These are phyloP conservation scores for Stenoptilia bipunctidactyla DNA, from an alignment of 2,888 invertebrate species.

Conservation along the genomic window DNA sequence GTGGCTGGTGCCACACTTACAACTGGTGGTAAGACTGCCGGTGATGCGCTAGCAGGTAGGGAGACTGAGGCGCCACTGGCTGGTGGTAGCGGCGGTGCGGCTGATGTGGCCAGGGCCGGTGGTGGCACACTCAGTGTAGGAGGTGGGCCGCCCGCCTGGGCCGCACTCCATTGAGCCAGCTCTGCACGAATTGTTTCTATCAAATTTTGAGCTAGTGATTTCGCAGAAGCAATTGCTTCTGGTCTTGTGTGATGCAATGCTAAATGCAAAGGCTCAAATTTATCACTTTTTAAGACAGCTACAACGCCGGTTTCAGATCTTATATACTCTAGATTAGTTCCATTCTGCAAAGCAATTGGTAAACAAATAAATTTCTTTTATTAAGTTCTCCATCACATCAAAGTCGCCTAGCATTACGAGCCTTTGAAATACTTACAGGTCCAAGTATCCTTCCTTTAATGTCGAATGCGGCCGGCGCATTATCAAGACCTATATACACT, in stretches of 20 bases:
- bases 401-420: too few species aligned
- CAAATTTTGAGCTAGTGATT: slow-evolving; percentile 80
- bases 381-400: too few species aligned
- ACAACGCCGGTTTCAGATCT: slow-evolving; percentile 83
- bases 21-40: slow-evolving; percentile 46
- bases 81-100: slow-evolving; percentile 39
- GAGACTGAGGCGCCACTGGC: slow-evolving; percentile 43
- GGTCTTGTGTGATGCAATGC: slow-evolving; percentile 80
- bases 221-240: slow-evolving; percentile 77
- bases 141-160: slow-evolving; percentile 52
- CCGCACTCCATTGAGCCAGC: slow-evolving; percentile 60
- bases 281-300: slow-evolving; percentile 78
- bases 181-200: slow-evolving; percentile 82
- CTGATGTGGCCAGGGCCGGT: slow-evolving; percentile 43
- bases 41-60: slow-evolving; percentile 39
- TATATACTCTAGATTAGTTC: slow-evolving; percentile 82
- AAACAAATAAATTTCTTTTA: not conserved
- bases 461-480: slow-evolving; percentile 82
- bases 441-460: slow-evolving; percentile 82
- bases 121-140: slow-evolving; percentile 55
- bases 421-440: slow-evolving; percentile 37
- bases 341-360: slow-evolving; percentile 52
- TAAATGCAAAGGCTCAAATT: slow-evolving; percentile 80
- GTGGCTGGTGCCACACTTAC: slow-evolving; percentile 51
- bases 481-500: slow-evolving; percentile 82